Conservation (phyloP, 2,888 invertebrate species). For the Fragum fragum region DNA sequence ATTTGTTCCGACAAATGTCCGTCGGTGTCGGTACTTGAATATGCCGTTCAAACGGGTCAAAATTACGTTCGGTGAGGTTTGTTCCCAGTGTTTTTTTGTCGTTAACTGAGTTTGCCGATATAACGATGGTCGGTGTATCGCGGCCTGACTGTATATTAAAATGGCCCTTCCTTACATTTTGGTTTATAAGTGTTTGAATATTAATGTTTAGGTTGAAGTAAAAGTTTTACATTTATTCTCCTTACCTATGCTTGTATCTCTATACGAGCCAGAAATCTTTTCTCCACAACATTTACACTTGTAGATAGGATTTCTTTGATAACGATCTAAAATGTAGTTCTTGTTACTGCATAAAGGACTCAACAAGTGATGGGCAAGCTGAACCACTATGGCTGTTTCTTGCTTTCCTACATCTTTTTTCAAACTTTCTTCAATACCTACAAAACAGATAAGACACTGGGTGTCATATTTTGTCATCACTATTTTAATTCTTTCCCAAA, state of each 20-base stretch:
- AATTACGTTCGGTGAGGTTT: no score
- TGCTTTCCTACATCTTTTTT: slow-evolving; percentile 3
- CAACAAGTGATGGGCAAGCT: slow-evolving; percentile 6
- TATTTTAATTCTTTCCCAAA: not conserved
- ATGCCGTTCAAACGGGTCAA: no score
- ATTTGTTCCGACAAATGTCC: no score
- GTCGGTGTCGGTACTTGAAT: no score
- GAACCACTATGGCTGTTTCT: not conserved
- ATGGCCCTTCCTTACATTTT: not conserved
- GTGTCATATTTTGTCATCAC: not conserved
- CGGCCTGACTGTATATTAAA: no score
- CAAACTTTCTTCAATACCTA: slow-evolving; percentile 6
- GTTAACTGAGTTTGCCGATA: no score
- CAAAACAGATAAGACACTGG: not conserved
- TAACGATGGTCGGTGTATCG: no score
- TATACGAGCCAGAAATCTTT: not conserved
- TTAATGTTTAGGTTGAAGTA: not conserved
- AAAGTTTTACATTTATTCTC: not conserved
- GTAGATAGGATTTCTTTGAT: not conserved
- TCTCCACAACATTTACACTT: not conserved
- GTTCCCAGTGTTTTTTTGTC: no score
- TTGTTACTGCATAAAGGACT: slow-evolving; percentile 2
- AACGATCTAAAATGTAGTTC: slow-evolving; percentile 3
- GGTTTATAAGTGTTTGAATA: not conserved
- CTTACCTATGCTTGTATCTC: not conserved